Evolutionary conservation across 2,797 vertebrate genomes (phyloP).

Genomic region (Amphiprion clarkii): DNA sequence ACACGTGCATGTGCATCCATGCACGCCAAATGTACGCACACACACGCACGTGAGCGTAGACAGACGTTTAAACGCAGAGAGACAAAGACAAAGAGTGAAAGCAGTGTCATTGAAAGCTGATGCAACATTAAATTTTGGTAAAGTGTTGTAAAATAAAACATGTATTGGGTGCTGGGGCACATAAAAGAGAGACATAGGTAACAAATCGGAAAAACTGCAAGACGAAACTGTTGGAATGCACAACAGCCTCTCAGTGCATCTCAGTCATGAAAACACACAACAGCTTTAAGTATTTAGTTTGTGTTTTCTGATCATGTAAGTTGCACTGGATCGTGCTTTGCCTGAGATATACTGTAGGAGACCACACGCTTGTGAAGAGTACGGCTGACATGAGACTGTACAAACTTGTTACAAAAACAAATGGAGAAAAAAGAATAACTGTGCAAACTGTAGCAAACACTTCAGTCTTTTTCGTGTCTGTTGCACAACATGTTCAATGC

Average conservation of each 20-base stretch:
- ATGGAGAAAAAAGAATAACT: slow-evolving; percentile 8
- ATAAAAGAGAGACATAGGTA: not conserved
- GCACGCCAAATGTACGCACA: slow-evolving; percentile 19
- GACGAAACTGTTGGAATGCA: not conserved
- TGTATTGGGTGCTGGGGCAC: not conserved
- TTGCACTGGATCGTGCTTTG: not conserved
- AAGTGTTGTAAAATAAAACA: not conserved
- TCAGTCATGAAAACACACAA: not conserved
- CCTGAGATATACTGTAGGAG: not conserved
- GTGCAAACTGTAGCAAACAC: slow-evolving; percentile 28
- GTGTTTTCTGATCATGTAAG: slow-evolving; percentile 2
- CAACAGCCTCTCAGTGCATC: not conserved
- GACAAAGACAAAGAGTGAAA: not conserved
- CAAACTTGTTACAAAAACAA: slow-evolving; percentile 9
- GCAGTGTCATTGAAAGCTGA: slow-evolving; percentile 2
- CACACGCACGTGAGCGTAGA: slow-evolving; percentile 6
- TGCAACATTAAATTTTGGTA: not conserved
- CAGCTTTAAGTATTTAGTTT: slow-evolving; percentile 5
- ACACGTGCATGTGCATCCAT: slow-evolving; percentile 32
- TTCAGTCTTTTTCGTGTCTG: slow-evolving; percentile 16
- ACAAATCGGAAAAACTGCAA: not conserved
- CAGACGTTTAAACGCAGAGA: not conserved
- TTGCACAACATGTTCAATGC: slow-evolving; percentile 43
- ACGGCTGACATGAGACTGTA: slow-evolving; percentile 1
- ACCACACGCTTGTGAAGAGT: not conserved